Evolutionary conservation across 2,888 invertebrate genomes (phyloP), one percentile per base, ranked within the genome.

Genomic region (Polydrusus cervinus): DNA sequence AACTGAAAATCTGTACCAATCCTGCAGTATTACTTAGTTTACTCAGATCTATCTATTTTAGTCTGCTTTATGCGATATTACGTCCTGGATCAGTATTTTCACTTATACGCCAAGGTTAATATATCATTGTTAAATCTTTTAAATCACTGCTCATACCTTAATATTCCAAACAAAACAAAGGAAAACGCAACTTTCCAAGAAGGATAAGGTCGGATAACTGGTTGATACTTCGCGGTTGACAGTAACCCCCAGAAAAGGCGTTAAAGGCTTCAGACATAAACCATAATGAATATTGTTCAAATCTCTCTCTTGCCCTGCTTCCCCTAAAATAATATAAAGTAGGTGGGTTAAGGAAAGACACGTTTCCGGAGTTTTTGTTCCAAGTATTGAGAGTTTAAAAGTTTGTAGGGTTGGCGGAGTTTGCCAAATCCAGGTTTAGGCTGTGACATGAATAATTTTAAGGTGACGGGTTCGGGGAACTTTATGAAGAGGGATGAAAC

Each of bases 271-370:
- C 73, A 73, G 71, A 76, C 74, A 74, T 80, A 80, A 76, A 76
- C 76, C 76, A 62, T 76, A 76, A 76, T 76, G 76, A 76, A 76
- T 76, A 76, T 76, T 76, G 76, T 76, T 76, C 61, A 49, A 76
- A 76, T 70, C 60, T 76, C 73, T 70, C 60, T 72, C 72, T 71
- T 40, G 60, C 74, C 70, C 67, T 71, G 34, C 34, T 8, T 61
- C 62, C 53, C 53, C 38, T 68, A 68, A 74, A 77, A 80, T 81
- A 81, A 81, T 81, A 79, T 79, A 71, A 76, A 79, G 79, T 79
- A 79, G 78, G 79, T 76, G 79, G 79, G 80, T 78, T 78, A 79
- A 79, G 77, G 79, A 80, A 79, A 80, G 81, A 80, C 81, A 81
- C 79, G 76, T 76, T 76, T 65, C 69, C 62, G 20, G 71, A 76